Percentiles rank a stretch among this genome's conserved stretches.
Conservation (phyloP, 2,797 vertebrate genomes). For the Paratrypauchen microcephalus region DNA sequence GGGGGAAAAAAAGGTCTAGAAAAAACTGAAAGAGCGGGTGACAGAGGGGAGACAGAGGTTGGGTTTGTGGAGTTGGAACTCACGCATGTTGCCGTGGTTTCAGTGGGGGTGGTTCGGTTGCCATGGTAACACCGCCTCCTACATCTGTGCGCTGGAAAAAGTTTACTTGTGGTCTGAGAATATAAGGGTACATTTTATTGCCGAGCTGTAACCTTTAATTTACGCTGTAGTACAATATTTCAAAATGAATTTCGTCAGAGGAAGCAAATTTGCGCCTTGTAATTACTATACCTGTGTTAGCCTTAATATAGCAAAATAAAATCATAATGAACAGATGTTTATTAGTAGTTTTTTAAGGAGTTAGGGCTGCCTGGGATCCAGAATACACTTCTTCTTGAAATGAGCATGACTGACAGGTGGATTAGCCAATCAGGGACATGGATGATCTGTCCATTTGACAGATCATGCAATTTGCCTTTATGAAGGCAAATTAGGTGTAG, state of each 20-base stretch:
- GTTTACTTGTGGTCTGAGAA: neutral
- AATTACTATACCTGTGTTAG: neutral
- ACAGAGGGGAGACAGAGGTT: slow-evolving; percentile 6
- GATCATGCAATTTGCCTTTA: too few relatives aligned
- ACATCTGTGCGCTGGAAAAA: slow-evolving; percentile 6
- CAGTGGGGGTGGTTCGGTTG: slow-evolving; percentile 46
- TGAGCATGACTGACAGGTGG: too few relatives aligned
- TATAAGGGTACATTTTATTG: neutral
- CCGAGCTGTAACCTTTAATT: neutral
- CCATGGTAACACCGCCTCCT: slow-evolving; percentile 36
- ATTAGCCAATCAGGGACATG: too few relatives aligned
- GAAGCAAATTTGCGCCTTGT: neutral
- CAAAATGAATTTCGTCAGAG: neutral
- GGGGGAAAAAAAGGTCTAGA: too few relatives aligned
- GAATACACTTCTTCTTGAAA: too few relatives aligned
- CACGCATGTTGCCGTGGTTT: slow-evolving; percentile 29
- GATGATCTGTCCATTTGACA: too few relatives aligned
- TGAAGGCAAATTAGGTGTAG: too few relatives aligned
- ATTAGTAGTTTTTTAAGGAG: too few relatives aligned
- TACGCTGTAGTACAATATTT: neutral
- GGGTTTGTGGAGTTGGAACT: slow-evolving; percentile 37
- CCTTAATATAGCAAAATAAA: too few relatives aligned
- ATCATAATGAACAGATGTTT: too few relatives aligned
- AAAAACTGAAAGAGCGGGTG: neutral
- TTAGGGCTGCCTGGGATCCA: too few relatives aligned